Evolutionary conservation across 2,888 invertebrate genomes (phyloP), one percentile per base, ranked within the genome.

Genomic region (Ernsta delagoae): DNA sequence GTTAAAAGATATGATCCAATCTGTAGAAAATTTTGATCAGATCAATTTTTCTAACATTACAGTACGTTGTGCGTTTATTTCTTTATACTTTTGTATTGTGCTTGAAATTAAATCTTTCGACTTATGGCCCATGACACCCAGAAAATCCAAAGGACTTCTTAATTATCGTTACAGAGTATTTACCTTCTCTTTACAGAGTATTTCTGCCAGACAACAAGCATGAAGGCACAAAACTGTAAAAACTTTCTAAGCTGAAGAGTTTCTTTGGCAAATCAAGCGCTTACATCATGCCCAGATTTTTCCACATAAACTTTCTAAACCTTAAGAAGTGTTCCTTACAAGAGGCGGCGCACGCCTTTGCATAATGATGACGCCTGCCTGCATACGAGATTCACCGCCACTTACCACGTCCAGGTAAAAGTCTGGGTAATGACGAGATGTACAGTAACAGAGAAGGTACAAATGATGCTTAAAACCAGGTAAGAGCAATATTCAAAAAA

Each of bases 381-480:
- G 63, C 63, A 59, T 63, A 50, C 62, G 31, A 50, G 69, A 63
- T 53, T 59, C 62, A 69, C 63, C 39, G 68, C 68, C 62, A 68
- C 68, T 68, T 12, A 57, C 56, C 68, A 62, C 68, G 68, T 57
- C 56, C 62, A 12, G 57, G 48, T 48, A 57, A 67, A 67, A 43
- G 61, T 54, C 50, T 60, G n/a, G 67, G 56, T 68, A 68, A 62
- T 68, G 68, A 68, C 57, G 39, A 56, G 56, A 43, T 67, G 53
- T 43, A 60, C 45, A 31, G 31, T 31, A 31, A 31, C 39, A 39
- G 8, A 39, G 39, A 39, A 8, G 39, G 4, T 5, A 39, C 39
- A 5, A 39, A 39, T 39, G 39, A 31, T 31, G 31, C 31, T 31
- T 31, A 31, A 4, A 31, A 3, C 31, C 31, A 31, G 31, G 31